Base-by-base conservation (phyloP, 1,140 invertebrate genomes). In the Plutomurus gul region DNA sequence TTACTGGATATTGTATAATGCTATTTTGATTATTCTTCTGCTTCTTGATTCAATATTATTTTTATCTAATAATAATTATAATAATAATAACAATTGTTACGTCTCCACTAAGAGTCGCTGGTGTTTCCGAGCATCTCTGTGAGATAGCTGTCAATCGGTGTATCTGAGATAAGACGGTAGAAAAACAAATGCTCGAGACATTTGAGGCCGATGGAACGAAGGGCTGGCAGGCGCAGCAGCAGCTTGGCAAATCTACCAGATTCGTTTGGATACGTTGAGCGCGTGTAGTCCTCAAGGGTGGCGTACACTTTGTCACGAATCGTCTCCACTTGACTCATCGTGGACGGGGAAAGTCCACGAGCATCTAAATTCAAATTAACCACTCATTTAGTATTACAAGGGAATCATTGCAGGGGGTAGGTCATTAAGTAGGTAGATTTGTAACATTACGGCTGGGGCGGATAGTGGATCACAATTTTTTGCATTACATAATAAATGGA, bases 131-230 rank as follows among this genome's bases (percentile, higher is more conserved):
- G 87, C 87, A 92, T 91, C 83, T 93, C 91, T 79, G 89, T 89
- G 76, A 93, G 89, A 85, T 92, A 93, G n/a, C 88, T 89, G 81
- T 92, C 90, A 82, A 93, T 90, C 51, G 89, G 90, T 70, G 89
- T 89, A 82, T 96, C 94, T 40, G 91, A 93, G 82, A 96, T 93
- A 43, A 98, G 89, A 85, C 95, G 93, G 88, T 96, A 97, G 89
- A 96, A 97, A 89, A 97, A 99, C 49, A 98, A 89, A 88, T 98
- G 95, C 86, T 99, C 96, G 84, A 95, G 89, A 88, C 96, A 98
- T 88, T 98, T 98, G 18, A 99, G 90, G 36, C 95, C 96, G 85
- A 99, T 98, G 77, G 96, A 98, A 71, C 97, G 90, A 20, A 99
- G 89, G 3, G 96, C 94, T 3, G 97, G 97, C 85, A 99, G 88